phyloP scores from a whole-genome alignment of 2,888 invertebrate species.

The Clepsis dumicolana region DNA sequence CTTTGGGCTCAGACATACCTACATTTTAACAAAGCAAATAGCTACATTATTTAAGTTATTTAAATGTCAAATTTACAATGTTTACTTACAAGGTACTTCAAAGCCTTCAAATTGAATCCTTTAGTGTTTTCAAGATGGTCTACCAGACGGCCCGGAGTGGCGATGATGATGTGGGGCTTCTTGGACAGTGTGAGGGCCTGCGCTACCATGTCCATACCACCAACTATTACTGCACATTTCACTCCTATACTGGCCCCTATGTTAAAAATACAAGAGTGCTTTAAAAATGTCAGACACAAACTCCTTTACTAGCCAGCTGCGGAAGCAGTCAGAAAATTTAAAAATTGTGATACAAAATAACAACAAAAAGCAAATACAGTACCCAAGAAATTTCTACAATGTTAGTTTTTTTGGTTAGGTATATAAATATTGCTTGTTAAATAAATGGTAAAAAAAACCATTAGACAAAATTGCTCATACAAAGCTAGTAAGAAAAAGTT shows the following conservation, averaged over 20 bases:
- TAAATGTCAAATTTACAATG: no score
- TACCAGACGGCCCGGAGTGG: conserved; percentile 97
- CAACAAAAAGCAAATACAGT: no score
- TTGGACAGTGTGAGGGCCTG: conserved; percentile 96
- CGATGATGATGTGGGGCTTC: conserved; percentile 98
- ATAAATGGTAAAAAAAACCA: no score
- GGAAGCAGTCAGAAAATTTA: not conserved
- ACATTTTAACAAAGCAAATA: no score
- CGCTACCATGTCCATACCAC: conserved; percentile 99
- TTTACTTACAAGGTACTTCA: conserved; percentile 93
- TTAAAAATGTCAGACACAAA: not conserved
- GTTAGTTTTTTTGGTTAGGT: no score
- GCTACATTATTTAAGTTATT: no score
- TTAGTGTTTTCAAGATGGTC: conserved; percentile 99
- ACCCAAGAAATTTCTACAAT: no score
- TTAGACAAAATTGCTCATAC: no score
- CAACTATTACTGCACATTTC: conserved; percentile 98
- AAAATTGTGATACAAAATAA: no score
- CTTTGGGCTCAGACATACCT: no score
- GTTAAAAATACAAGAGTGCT: not conserved
- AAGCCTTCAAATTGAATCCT: conserved; percentile 95
- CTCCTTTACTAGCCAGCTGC: not conserved
- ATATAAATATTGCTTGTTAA: no score
- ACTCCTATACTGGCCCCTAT: conserved; percentile 95
- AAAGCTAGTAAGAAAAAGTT: no score